Conservation (phyloP, 1,140 invertebrate genomes). For the Metopolophium dirhodum region DNA sequence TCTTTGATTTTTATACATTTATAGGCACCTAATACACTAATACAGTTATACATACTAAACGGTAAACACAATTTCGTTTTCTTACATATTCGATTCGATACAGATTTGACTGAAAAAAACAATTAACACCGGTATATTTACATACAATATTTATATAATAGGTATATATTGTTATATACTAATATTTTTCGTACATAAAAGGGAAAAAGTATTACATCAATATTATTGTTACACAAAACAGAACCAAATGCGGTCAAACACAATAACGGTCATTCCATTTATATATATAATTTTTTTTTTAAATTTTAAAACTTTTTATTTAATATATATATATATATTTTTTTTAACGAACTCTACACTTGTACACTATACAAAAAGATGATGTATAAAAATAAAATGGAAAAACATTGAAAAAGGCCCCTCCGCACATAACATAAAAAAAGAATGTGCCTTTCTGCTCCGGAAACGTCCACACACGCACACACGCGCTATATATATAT, state of each 20-base stretch:
- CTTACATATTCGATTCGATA: neutral
- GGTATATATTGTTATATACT: neutral
- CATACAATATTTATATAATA: slow-evolving; percentile 37
- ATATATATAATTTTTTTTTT: neutral
- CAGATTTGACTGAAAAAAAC: neutral
- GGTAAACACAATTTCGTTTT: neutral
- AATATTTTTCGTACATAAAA: neutral
- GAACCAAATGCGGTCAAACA: neutral
- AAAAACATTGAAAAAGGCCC: slow-evolving; percentile 54
- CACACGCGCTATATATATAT: neutral
- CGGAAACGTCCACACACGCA: slow-evolving; percentile 22
- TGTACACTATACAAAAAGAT: slow-evolving; percentile 57
- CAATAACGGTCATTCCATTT: slow-evolving; percentile 31
- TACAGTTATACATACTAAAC: neutral
- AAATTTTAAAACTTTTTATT: neutral
- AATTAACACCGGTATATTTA: neutral
- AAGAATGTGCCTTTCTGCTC: slow-evolving; percentile 45
- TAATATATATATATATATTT: slow-evolving; percentile 42
- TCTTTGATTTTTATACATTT: neutral
- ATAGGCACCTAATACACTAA: neutral
- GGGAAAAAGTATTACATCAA: neutral
- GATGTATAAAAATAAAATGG: slow-evolving; percentile 55
- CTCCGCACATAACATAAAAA: slow-evolving; percentile 45
- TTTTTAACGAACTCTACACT: slow-evolving; percentile 56
- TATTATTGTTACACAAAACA: neutral